These are phyloP conservation scores for Muraenolepis orangiensis DNA, from an alignment of 2,797 vertebrate genomes.

Conservation along the genomic window DNA sequence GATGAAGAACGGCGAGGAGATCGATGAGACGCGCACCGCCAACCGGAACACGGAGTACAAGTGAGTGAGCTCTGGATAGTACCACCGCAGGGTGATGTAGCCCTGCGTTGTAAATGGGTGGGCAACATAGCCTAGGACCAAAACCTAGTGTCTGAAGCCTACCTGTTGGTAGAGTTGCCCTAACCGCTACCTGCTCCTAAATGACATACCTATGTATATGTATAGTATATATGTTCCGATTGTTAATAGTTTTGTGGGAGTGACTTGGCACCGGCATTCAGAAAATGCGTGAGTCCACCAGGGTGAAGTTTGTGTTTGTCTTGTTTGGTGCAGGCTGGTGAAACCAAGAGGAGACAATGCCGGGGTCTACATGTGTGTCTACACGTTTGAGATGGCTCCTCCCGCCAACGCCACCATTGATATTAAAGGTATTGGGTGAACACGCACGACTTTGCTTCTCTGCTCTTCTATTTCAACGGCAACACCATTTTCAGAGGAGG, in stretches of 20 bases:
- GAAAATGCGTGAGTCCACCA: neutral
- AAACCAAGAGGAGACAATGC: constrained; percentile 87
- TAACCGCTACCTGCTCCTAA: neutral
- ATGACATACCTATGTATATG: no score
- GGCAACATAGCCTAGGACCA: no score
- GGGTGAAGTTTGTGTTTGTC: constrained; percentile 22
- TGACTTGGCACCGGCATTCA: neutral
- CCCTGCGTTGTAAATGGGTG: no score
- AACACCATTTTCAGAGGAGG: neutral
- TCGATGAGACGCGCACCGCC: constrained; percentile 69
- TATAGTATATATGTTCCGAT: neutral
- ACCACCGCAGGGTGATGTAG: no score
- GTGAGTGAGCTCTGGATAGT: constrained; percentile 64
- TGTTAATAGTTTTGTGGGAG: neutral
- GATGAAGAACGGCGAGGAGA: constrained; percentile 92
- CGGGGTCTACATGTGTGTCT: constrained; percentile 92
- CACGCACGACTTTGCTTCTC: constrained; percentile 1
- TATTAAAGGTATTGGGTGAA: constrained; percentile 82
- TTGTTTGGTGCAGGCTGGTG: constrained; percentile 73
- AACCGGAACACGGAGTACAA: constrained; percentile 79
- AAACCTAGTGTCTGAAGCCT: no score
- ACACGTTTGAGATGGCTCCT: constrained; percentile 75
- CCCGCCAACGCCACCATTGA: constrained; percentile 91
- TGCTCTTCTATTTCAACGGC: constrained; percentile 18
- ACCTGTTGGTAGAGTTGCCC: no score